A percentile compares a stretch with the other conserved stretches of the same genome.
These are phyloP conservation scores for Ctenicera cuprea DNA, from an alignment of 2,888 invertebrate species.

Conservation along the genomic window DNA sequence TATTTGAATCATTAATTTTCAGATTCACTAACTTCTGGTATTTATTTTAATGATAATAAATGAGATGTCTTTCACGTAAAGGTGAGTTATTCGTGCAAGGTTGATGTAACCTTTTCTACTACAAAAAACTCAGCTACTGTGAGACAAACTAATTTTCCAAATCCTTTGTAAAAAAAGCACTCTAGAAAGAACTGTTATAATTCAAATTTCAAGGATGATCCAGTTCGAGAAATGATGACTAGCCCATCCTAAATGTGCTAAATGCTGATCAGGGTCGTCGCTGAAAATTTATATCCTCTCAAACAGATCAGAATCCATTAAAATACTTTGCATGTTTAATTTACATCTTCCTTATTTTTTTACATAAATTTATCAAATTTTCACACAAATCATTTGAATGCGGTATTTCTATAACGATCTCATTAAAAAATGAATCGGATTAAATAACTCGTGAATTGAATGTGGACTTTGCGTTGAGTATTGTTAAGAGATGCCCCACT, in stretches of 20 bases:
- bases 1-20: no score
- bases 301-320: background rate
- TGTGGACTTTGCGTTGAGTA: background rate
- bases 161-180: background rate
- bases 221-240: conserved; percentile 24
- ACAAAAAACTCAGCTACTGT: background rate
- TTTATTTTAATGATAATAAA: no score
- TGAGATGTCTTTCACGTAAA: no score
- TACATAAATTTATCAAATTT: background rate
- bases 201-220: conserved; percentile 32
- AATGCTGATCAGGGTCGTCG: background rate
- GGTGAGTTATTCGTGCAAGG: background rate
- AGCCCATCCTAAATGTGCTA: conserved; percentile 26
- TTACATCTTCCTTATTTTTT: conserved; percentile 27
- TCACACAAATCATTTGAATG: background rate
- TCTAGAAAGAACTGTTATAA: conserved; percentile 8
- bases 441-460: background rate
- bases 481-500: conserved; percentile 34
- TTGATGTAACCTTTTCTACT: conserved; percentile 7
- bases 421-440: background rate
- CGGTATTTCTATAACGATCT: background rate
- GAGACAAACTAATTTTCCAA: background rate
- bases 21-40: no score
- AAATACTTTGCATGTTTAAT: conserved; percentile 10
- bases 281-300: background rate